Percentiles rank a stretch among this genome's conserved stretches.
phyloP scores from a whole-genome alignment of 2,888 invertebrate genomes.

The Megamerina dolium region DNA sequence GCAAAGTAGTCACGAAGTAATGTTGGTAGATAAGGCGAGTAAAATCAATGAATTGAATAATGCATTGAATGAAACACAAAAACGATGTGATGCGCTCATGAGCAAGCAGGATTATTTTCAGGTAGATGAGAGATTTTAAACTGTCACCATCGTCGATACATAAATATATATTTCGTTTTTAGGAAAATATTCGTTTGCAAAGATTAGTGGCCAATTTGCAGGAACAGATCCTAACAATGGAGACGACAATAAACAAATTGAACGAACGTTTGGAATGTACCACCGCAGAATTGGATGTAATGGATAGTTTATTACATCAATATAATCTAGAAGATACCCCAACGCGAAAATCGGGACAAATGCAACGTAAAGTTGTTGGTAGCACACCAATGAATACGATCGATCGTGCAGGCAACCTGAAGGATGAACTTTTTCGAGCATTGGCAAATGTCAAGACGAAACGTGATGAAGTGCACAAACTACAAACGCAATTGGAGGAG shows the following conservation, averaged over 20 bases:
- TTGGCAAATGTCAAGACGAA: constrained; percentile 49
- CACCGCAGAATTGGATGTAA: constrained; percentile 41
- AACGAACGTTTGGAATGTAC: constrained; percentile 39
- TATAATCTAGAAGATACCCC: constrained; percentile 36
- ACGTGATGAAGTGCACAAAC: constrained; percentile 52
- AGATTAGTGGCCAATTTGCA: constrained; percentile 36
- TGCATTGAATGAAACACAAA: constrained; percentile 58
- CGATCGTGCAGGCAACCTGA: constrained; percentile 49
- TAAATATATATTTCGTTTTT: neutral
- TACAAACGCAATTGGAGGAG: constrained; percentile 43
- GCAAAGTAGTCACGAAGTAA: constrained; percentile 56
- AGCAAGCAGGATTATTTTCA: constrained; percentile 34
- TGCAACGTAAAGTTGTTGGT: constrained; percentile 28
- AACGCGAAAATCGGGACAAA: constrained; percentile 26
- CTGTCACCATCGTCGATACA: too few species aligned
- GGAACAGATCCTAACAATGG: constrained; percentile 36
- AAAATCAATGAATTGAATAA: constrained; percentile 59
- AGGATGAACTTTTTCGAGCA: constrained; percentile 50
- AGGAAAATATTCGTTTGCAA: constrained; percentile 38
- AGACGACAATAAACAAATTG: constrained; percentile 38
- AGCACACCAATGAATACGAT: constrained; percentile 43
- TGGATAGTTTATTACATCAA: constrained; percentile 44
- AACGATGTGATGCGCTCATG: constrained; percentile 47
- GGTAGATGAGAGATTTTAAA: too few species aligned
- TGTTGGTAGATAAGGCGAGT: constrained; percentile 58